Evolutionary conservation across 2,113 vertebrate species (phyloP).

Genomic region (Maccullochella peelii): DNA sequence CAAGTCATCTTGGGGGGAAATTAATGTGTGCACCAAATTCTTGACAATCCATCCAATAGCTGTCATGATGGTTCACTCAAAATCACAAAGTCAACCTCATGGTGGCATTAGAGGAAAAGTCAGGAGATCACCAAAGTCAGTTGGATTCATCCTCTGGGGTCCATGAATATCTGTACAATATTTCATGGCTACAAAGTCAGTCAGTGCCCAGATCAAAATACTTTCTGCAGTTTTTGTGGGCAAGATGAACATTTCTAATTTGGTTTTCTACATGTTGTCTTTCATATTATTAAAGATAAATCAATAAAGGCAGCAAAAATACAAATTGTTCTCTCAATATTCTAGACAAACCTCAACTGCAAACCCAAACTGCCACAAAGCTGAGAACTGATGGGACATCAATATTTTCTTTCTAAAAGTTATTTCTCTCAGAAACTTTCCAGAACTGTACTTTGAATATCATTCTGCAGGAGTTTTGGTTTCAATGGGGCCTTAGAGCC

Average conservation of each 20-base stretch:
- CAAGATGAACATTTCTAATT: conserved; percentile 25
- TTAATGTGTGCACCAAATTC: not conserved
- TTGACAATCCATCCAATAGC: not conserved
- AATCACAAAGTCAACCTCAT: not conserved
- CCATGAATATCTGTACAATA: not conserved
- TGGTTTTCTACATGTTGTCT: conserved; percentile 16
- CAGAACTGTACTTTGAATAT: conserved; percentile 45
- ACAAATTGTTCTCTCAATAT: conserved; percentile 36
- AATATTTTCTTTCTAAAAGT: conserved; percentile 46
- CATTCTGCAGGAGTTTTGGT: conserved; percentile 53
- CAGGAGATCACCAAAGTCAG: not conserved
- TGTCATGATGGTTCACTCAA: not conserved
- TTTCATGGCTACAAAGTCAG: not conserved
- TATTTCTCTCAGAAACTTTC: conserved; percentile 55
- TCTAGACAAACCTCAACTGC: conserved; percentile 38
- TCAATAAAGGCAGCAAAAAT: conserved; percentile 40
- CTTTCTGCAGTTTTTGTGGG: conserved; percentile 1
- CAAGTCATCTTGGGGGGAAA: not conserved
- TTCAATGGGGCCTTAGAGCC: conserved; percentile 36
- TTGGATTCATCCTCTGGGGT: not conserved
- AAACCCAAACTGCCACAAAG: conserved; percentile 38
- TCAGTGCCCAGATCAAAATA: not conserved
- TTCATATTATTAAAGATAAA: conserved; percentile 25
- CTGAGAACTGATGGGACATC: conserved; percentile 44
- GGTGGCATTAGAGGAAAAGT: not conserved